Evolutionary conservation across 2,113 vertebrate species (phyloP), one percentile per base, ranked within the genome.

Genomic region (Ameiurus melas): DNA sequence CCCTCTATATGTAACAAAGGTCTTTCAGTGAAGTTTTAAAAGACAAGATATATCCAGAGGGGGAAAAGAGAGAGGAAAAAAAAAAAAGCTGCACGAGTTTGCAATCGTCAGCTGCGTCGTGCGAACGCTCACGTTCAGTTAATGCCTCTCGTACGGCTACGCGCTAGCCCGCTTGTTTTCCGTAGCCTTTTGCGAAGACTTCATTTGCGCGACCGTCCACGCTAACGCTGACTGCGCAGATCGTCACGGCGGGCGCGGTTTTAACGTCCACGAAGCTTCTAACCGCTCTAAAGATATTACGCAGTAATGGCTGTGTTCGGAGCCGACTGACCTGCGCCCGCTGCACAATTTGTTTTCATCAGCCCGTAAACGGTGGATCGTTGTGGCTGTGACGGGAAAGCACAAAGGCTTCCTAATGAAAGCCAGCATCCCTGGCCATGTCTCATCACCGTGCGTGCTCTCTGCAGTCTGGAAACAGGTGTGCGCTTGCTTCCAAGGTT

Each of bases 281-380:
- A 85, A 84, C 60, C 60, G 79, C 87, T 85, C 73, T 89, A 85
- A 90, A 87, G 85, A 87, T 85, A 85, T 90, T 83, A 85, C 36
- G n/a, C 53, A 20, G 55, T 90, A 89, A 85, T 83, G 77, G 85
- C 87, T 90, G 87, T 82, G 87, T 83, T 84, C 85, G 36, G 77
- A 89, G 85, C 87, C 39, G 73, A 85, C 85, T 88, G 86, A 89
- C 88, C 90, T 89, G 82, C 43, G 82, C 66, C 57, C 87, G 91
- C 90, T 87, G 91, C 88, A 89, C 90, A 90, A 90, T 91, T 90
- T 91, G 90, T 90, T 92, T 91, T 91, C 92, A 90, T 91, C 90
- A 91, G 82, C 84, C 68, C n/a, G 84, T 89, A 90, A 90, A 89
- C 86, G 89, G 84, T 82, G 86, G 86, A 89, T 90, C 87, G 90